phyloP scores from a whole-genome alignment of 2,888 invertebrate species.

The Monochamus alternatus region DNA sequence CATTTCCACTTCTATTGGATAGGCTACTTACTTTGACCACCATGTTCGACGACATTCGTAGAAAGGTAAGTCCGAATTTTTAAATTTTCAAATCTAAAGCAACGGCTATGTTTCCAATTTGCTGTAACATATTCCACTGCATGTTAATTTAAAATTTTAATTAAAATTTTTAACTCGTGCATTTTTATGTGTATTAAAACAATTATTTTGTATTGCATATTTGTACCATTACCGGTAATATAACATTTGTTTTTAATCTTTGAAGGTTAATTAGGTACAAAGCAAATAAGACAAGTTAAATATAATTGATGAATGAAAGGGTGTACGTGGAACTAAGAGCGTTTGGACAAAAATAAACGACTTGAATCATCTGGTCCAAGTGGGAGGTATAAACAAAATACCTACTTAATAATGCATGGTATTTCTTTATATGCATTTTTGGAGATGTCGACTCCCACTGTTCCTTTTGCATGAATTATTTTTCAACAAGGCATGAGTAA shows the following conservation, averaged over 20 bases:
- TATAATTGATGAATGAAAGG: too few relatives aligned
- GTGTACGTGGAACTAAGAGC: not conserved
- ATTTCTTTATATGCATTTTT: not conserved
- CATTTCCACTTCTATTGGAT: constrained; percentile 2
- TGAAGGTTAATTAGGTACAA: not conserved
- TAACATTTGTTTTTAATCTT: too few relatives aligned
- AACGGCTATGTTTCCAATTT: too few relatives aligned
- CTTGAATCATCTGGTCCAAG: constrained; percentile 31
- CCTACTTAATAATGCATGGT: constrained; percentile 17
- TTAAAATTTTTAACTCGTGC: too few relatives aligned
- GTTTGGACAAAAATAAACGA: constrained; percentile 27
- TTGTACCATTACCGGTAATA: too few relatives aligned
- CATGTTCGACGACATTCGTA: constrained; percentile 37
- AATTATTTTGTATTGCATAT: too few relatives aligned
- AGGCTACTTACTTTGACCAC: not conserved
- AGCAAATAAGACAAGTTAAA: constrained; percentile 3
- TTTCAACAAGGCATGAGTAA: too few relatives aligned
- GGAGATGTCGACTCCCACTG: not conserved
- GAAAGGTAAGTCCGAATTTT: constrained; percentile 30
- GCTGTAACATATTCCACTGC: too few relatives aligned
- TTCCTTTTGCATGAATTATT: too few relatives aligned
- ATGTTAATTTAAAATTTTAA: too few relatives aligned
- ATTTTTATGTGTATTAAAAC: too few relatives aligned
- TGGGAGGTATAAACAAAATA: constrained; percentile 36
- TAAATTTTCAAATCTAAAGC: too few relatives aligned